Evolutionary conservation across 2,888 invertebrate species (phyloP).

Genomic region (Oxyteleia sp.): DNA sequence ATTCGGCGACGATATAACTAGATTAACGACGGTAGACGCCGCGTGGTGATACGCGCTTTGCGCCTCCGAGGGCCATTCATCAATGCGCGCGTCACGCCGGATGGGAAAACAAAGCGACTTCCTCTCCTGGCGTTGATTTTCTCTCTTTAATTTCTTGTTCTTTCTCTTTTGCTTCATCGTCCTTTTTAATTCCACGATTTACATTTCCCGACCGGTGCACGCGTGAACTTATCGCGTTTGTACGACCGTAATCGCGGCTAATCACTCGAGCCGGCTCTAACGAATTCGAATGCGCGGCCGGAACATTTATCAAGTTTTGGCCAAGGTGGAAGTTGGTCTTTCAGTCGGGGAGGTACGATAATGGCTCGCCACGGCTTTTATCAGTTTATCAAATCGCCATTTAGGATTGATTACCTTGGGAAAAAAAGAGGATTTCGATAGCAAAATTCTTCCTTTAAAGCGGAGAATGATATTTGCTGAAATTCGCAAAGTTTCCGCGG

Average conservation of each 20-base stretch:
- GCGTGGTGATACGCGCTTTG: too few species aligned
- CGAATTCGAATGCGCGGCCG: conserved; percentile 68
- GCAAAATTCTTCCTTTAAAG: neutral
- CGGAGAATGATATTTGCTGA: neutral
- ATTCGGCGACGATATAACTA: too few species aligned
- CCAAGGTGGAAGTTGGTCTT: conserved; percentile 39
- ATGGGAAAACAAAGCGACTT: too few species aligned
- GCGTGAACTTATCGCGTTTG: conserved; percentile 51
- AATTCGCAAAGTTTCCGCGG: conserved; percentile 1
- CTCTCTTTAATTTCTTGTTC: too few species aligned
- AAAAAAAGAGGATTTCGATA: neutral
- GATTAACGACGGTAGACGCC: too few species aligned
- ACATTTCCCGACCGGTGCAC: neutral
- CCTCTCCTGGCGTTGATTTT: too few species aligned
- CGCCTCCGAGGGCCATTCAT: too few species aligned
- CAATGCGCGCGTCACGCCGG: too few species aligned
- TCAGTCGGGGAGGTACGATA: conserved; percentile 39
- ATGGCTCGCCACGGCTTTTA: conserved; percentile 43
- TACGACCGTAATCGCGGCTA: conserved; percentile 61
- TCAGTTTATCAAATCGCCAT: conserved; percentile 55
- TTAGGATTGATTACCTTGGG: conserved; percentile 41
- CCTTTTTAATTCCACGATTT: too few species aligned
- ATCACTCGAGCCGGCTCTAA: conserved; percentile 66
- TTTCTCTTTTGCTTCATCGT: too few species aligned
- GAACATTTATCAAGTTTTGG: conserved; percentile 54